phyloP scores from a whole-genome alignment of 2,888 invertebrate species.

The Agapostemon virescens region DNA sequence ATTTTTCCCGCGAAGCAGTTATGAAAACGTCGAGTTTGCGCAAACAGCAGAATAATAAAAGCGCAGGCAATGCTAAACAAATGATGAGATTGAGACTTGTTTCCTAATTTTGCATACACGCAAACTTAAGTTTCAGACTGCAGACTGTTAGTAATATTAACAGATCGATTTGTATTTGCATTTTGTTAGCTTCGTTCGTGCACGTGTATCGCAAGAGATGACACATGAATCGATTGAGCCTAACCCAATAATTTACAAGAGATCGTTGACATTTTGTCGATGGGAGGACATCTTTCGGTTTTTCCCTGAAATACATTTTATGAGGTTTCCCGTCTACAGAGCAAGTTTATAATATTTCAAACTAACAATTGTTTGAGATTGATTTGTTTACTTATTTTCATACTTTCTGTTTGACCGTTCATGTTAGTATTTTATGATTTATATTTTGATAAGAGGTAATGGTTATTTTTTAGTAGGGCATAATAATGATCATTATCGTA shows the following conservation, averaged over 20 bases:
- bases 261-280: too few species aligned
- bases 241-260: too few species aligned
- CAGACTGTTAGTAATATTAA: too few species aligned
- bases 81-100: too few species aligned
- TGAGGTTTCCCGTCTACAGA: background rate
- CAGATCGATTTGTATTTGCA: too few species aligned
- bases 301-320: background rate
- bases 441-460: background rate
- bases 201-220: too few species aligned
- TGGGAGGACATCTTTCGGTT: background rate
- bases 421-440: background rate
- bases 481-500: background rate
- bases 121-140: too few species aligned
- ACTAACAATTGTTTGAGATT: background rate
- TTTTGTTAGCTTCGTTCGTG: too few species aligned
- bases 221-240: too few species aligned
- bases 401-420: background rate
- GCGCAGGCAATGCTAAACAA: too few species aligned
- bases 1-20: conserved; percentile 61
- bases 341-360: background rate
- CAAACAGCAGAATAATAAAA: background rate
- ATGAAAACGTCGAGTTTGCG: conserved; percentile 15
- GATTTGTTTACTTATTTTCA: background rate
- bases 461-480: background rate
- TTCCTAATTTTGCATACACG: too few species aligned